Conservation (phyloP, 2,888 invertebrate genomes). For the Andrena hattorfiana region DNA sequence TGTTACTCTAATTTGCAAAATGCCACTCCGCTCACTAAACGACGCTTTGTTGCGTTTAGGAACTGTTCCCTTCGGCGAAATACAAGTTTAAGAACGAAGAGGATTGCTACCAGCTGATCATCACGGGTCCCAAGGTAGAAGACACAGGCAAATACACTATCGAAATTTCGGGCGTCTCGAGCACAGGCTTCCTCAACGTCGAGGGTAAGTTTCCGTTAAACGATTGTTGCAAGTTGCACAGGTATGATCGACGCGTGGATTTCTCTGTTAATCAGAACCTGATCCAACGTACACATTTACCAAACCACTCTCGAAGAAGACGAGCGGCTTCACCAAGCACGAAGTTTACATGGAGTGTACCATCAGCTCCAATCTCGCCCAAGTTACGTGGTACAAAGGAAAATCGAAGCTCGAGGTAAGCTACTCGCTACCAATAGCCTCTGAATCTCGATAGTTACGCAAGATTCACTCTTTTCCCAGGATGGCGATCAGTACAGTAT, state of each 20-base stretch:
- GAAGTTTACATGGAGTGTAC: conserved; percentile 97
- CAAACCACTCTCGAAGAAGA: conserved; percentile 94
- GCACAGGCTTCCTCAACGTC: conserved; percentile 96
- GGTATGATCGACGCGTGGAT: too few species aligned
- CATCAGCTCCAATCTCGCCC: conserved; percentile 96
- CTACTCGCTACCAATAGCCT: background rate
- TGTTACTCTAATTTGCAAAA: background rate
- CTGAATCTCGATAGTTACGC: background rate
- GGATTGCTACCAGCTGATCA: conserved; percentile 95
- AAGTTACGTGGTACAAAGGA: conserved; percentile 97
- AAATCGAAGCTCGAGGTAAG: conserved; percentile 89
- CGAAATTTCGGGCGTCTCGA: conserved; percentile 95
- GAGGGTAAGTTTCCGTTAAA: conserved; percentile 88
- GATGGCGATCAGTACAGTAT: conserved; percentile 94
- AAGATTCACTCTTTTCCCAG: conserved; percentile 81
- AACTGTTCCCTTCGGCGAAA: conserved; percentile 97
- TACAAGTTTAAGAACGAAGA: conserved; percentile 98
- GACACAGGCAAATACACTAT: conserved; percentile 98
- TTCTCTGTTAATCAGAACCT: conserved; percentile 89
- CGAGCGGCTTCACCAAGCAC: conserved; percentile 95
- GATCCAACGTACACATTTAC: conserved; percentile 97
- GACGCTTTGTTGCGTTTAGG: conserved; percentile 86
- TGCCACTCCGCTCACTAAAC: background rate
- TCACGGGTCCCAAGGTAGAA: conserved; percentile 96
- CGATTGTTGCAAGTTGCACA: too few species aligned